phyloP scores from a whole-genome alignment of 2,888 invertebrate genomes.

The Orchesella flavescens region DNA sequence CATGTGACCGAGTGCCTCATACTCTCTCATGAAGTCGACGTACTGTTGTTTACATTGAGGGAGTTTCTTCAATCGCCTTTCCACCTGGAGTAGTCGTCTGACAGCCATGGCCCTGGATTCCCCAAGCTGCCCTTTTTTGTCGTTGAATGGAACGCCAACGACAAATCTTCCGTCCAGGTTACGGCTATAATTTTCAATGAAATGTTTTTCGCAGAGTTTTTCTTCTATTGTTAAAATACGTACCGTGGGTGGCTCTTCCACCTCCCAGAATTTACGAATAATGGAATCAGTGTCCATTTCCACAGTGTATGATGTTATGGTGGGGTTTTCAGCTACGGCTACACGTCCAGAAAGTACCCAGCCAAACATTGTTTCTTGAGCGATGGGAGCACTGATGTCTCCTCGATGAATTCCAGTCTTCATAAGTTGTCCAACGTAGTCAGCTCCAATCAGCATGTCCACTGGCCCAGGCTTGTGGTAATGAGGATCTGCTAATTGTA shows the following conservation, averaged over 20 bases:
- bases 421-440: neutral
- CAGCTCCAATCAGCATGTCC: slow-evolving; percentile 44
- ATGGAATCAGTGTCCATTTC: neutral
- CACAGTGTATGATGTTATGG: neutral
- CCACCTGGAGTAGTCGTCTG: neutral
- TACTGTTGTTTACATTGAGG: slow-evolving; percentile 52
- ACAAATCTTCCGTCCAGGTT: slow-evolving; percentile 36
- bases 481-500: slow-evolving; percentile 36
- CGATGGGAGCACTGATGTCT: neutral
- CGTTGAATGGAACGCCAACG: slow-evolving; percentile 43
- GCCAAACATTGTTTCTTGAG: slow-evolving; percentile 40
- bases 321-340: too few species aligned
- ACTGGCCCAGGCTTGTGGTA: slow-evolving; percentile 23
- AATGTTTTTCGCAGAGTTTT: slow-evolving; percentile 38
- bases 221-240: slow-evolving; percentile 35
- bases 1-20: slow-evolving; percentile 69
- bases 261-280: slow-evolving; percentile 24
- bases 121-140: slow-evolving; percentile 4
- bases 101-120: neutral
- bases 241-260: slow-evolving; percentile 1
- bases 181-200: slow-evolving; percentile 4
- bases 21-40: slow-evolving; percentile 69
- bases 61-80: neutral
- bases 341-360: slow-evolving; percentile 39
- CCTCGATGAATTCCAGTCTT: slow-evolving; percentile 19